These are phyloP conservation scores for Oophaga pumilio DNA, from an alignment of 2,113 vertebrate genomes.

Conservation along the genomic window DNA sequence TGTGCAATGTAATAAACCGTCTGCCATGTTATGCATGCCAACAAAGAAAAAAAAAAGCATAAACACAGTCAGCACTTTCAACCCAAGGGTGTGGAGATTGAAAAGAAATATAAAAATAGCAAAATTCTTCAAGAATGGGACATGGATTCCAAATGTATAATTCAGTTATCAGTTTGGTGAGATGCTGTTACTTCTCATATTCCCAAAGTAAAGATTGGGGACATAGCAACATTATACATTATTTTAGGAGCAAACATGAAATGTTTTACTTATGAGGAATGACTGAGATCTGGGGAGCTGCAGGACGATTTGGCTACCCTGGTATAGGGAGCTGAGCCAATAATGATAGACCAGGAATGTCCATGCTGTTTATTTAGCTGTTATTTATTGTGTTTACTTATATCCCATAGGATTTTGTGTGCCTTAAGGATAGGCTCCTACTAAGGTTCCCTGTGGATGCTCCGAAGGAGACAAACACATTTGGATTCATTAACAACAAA, in stretches of 20 bases:
- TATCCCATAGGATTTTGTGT: constrained; percentile 4
- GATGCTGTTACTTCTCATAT: background rate
- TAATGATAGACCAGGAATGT: constrained; percentile 33
- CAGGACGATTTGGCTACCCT: background rate
- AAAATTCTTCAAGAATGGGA: background rate
- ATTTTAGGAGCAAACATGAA: constrained; percentile 15
- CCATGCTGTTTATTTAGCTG: constrained; percentile 46
- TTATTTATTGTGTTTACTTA: constrained; percentile 48
- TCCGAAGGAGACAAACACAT: background rate
- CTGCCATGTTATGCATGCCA: background rate
- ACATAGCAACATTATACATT: background rate
- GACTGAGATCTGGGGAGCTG: background rate
- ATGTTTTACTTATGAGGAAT: constrained; percentile 2
- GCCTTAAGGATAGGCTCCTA: background rate
- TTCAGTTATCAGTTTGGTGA: background rate
- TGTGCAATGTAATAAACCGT: background rate
- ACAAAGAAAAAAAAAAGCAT: background rate
- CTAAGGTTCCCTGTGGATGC: background rate
- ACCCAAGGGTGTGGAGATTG: background rate
- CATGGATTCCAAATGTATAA: background rate
- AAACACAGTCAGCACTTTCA: background rate
- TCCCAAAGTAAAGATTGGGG: background rate
- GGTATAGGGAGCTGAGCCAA: background rate
- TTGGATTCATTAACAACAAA: background rate
- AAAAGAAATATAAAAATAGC: background rate